These are phyloP conservation scores for Ctenopoma multispine DNA, from an alignment of 2,797 vertebrate species.

Conservation along the genomic window DNA sequence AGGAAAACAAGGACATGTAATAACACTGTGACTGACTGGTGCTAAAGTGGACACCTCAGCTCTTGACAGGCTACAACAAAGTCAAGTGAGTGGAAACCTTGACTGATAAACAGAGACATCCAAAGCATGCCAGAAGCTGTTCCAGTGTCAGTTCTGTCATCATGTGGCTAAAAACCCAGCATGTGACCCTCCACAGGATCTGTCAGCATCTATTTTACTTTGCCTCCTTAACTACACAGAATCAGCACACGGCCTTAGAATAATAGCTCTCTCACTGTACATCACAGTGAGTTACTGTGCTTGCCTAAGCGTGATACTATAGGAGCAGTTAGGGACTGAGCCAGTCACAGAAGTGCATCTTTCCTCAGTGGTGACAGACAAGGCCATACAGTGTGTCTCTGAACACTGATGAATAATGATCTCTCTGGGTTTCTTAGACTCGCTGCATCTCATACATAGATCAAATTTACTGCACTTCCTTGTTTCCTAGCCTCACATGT, in stretches of 20 bases:
- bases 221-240: constrained; percentile 40
- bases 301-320: constrained; percentile 47
- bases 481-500: not conserved
- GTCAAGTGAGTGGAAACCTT: constrained; percentile 68
- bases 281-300: constrained; percentile 34
- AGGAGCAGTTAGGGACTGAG: constrained; percentile 41
- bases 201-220: constrained; percentile 61
- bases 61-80: constrained; percentile 57
- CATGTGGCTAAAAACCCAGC: constrained; percentile 42
- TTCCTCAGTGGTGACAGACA: constrained; percentile 65
- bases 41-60: constrained; percentile 60
- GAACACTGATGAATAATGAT: constrained; percentile 50
- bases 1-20: constrained; percentile 23
- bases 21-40: constrained; percentile 50
- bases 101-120: constrained; percentile 60
- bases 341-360: constrained; percentile 44
- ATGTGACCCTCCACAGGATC: constrained; percentile 42
- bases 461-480: constrained; percentile 7
- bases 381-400: constrained; percentile 45
- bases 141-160: constrained; percentile 56
- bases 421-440: constrained; percentile 37
- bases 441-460: constrained; percentile 32
- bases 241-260: constrained; percentile 29
- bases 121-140: constrained; percentile 32
- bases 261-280: constrained; percentile 46